Evolutionary conservation across 1,140 invertebrate genomes (phyloP), one percentile per base, ranked within the genome.

Genomic region (Phymastichus coffea): DNA sequence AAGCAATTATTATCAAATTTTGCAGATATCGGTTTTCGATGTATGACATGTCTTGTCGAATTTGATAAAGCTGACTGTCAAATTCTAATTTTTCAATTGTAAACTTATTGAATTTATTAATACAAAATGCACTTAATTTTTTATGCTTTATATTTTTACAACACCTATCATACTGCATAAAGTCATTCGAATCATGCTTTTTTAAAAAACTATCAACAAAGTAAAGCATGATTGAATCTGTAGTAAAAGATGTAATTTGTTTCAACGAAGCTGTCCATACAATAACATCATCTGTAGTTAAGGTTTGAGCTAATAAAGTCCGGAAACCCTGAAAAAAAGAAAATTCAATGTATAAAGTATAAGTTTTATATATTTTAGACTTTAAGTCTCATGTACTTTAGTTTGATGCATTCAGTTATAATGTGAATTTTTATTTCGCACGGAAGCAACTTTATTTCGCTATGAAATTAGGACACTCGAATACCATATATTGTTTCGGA

Each of bases 241-340:
- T 87, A 3, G 87, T 85, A 67, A 90, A 90, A 0, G 85, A 81
- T 4, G 85, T 80, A 14, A 90, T 85, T 55, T 84, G 80, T 61
- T 83, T 82, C 0, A 84, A 73, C 0, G 80, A 77, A 1, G 83
- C 83, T 48, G 85, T 83, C 86, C 88, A 90, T 22, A 90, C 83
- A 65, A 87, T 81, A 41, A 85, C 80, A 68, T 88, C 87, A 68
- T 93, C 90, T 17, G 88, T 87, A 0, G 90, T 93, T n/a, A 95
- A 74, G 0, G 89, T 90, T 68, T 91, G 88, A 0, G 92, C 90
- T 33, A 95, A 74, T 53, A 94, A 83, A 70, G 89, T 93, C 71
- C 88, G 85, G 72, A 91, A 92, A 14, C 93, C 90, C 75, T 78
- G 38, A 26, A 65, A 63, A 22, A 30, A 65, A 17, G 12, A 68